Conservation (phyloP, 2,113 vertebrate genomes). For the Pseudorhombus dupliciocellatus region DNA sequence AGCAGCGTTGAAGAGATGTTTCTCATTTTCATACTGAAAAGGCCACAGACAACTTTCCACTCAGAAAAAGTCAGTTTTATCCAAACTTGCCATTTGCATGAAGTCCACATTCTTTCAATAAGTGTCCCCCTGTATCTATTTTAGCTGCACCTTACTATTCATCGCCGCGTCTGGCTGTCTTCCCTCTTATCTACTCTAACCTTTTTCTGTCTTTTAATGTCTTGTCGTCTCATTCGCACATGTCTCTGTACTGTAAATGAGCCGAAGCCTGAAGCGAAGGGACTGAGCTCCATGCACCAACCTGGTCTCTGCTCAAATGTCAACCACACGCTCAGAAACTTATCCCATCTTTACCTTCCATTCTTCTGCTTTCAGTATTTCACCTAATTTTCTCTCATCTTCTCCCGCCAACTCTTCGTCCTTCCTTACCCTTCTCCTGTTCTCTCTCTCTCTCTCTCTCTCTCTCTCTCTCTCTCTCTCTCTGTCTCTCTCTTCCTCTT, state of each 20-base stretch:
- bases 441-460: background rate
- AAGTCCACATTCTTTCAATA: background rate
- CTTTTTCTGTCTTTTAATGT: conserved; percentile 9
- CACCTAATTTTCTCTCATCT: background rate
- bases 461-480: background rate
- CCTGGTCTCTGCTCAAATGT: conserved; percentile 47
- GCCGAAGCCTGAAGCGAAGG: conserved; percentile 29
- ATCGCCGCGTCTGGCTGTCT: background rate
- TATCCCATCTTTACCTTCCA: background rate
- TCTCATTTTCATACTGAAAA: conserved; percentile 23
- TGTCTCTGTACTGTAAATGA: conserved; percentile 26
- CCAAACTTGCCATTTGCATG: background rate
- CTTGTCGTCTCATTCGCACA: conserved; percentile 4
- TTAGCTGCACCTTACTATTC: background rate
- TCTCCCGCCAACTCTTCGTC: background rate
- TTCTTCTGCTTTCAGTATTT: conserved; percentile 14
- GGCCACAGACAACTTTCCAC: background rate
- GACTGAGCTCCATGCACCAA: conserved; percentile 33
- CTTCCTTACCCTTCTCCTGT: background rate
- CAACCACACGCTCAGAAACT: conserved; percentile 22
- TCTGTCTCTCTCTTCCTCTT: conserved; percentile 27
- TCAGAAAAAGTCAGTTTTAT: background rate
- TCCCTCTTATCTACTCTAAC: conserved; percentile 1
- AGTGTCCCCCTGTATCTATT: too few species aligned
- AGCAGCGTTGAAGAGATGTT: background rate